phyloP scores from a whole-genome alignment of 2,113 vertebrate species.

The Ailuropoda melanoleuca region DNA sequence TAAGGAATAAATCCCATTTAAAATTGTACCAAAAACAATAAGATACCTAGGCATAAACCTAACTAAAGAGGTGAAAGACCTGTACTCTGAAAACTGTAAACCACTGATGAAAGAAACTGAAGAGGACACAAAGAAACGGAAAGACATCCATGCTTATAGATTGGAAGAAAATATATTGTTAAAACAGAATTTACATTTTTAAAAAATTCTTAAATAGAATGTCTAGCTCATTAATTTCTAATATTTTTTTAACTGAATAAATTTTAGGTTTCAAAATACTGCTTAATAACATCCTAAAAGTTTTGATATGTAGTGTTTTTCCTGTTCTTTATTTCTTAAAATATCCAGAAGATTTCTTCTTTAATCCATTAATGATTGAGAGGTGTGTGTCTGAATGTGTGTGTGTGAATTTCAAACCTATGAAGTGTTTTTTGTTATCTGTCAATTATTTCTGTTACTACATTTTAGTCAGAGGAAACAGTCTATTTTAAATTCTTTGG shows the following conservation, averaged over 20 bases:
- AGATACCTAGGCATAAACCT: no score
- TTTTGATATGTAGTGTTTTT: neutral
- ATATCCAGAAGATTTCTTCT: neutral
- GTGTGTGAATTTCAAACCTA: neutral
- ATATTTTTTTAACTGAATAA: slow-evolving; percentile 26
- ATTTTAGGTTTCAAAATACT: neutral
- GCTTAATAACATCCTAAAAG: neutral
- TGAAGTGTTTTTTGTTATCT: neutral
- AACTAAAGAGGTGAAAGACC: neutral
- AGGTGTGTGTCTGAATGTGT: neutral
- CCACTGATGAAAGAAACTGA: neutral
- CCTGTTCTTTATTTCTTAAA: slow-evolving; percentile 21
- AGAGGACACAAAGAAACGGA: neutral
- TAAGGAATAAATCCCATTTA: no score
- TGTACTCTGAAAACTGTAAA: neutral
- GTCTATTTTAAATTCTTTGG: neutral
- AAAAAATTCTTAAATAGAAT: neutral
- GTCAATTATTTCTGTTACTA: neutral
- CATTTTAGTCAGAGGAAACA: slow-evolving; percentile 5
- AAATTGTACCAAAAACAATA: no score
- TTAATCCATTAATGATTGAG: neutral
- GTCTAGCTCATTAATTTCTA: neutral
- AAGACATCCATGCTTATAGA: neutral
- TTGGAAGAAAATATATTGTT: neutral
- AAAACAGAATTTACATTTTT: neutral